Conservation (phyloP, 2,888 invertebrate genomes). For the Drosophila mayaguana region DNA sequence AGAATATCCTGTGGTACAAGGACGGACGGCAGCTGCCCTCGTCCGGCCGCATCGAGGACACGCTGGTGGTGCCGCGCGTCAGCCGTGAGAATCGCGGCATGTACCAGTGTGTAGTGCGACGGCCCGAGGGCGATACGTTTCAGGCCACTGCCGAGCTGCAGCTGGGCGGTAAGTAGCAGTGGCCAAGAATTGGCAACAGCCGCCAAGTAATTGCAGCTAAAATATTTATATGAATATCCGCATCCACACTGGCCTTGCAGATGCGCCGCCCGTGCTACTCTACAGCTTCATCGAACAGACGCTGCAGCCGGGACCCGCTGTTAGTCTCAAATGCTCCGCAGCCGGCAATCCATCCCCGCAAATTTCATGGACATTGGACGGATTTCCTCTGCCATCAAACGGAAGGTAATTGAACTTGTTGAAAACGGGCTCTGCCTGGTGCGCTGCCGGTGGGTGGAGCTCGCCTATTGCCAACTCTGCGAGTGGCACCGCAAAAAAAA, state of each 20-base stretch:
- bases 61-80: constrained; percentile 88
- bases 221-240: constrained; percentile 68
- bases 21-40: constrained; percentile 89
- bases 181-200: constrained; percentile 13
- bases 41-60: constrained; percentile 88
- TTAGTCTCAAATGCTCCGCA: constrained; percentile 91
- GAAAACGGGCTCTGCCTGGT: constrained; percentile 51
- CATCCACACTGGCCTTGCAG: constrained; percentile 84
- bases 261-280: constrained; percentile 91
- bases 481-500: constrained; percentile 49
- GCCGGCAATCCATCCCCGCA: constrained; percentile 92
- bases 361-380: constrained; percentile 92
- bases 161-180: constrained; percentile 87
- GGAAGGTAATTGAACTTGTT: constrained; percentile 86
- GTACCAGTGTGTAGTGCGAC: constrained; percentile 91
- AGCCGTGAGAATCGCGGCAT: constrained; percentile 91
- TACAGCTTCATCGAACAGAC: constrained; percentile 93
- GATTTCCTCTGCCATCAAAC: constrained; percentile 89
- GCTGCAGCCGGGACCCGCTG: constrained; percentile 91
- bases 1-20: constrained; percentile 89
- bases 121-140: constrained; percentile 90
- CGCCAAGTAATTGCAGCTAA: constrained; percentile 56
- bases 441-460: constrained; percentile 13
- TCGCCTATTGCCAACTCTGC: constrained; percentile 69
- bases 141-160: constrained; percentile 91